phyloP scores from a whole-genome alignment of 2,888 invertebrate species.

The Loripinus fragilis region DNA sequence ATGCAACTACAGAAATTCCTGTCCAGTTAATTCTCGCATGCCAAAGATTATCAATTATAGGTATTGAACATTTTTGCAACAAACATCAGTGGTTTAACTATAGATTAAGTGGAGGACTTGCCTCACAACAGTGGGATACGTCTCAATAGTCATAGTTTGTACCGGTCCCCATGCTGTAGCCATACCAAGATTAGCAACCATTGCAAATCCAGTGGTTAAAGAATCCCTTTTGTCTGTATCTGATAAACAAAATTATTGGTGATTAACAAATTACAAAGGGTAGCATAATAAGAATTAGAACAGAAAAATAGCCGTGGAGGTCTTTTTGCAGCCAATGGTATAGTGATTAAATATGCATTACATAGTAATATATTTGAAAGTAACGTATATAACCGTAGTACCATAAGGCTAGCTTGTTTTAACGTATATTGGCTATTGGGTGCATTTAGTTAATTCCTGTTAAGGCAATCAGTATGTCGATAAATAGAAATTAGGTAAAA shows the following conservation, averaged over 20 bases:
- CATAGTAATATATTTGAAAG: neutral
- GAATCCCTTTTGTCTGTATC: constrained; percentile 25
- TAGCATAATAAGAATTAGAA: neutral
- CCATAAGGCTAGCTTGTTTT: no score
- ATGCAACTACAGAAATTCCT: no score
- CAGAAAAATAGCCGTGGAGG: neutral
- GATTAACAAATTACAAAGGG: neutral
- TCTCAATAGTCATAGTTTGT: constrained; percentile 36
- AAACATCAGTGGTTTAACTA: no score
- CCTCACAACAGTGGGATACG: constrained; percentile 37
- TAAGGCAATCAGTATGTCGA: no score
- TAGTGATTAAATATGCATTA: neutral
- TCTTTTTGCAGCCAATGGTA: neutral
- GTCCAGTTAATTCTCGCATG: no score
- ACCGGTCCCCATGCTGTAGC: constrained; percentile 31
- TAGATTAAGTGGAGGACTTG: no score
- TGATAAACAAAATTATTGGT: neutral
- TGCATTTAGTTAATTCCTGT: no score
- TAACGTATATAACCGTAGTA: no score
- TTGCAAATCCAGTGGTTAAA: constrained; percentile 27
- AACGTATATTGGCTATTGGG: no score
- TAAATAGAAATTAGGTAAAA: no score
- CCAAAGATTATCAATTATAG: no score
- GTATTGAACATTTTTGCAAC: no score
- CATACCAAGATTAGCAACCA: constrained; percentile 27